A percentile compares a stretch with the other conserved stretches of the same genome.
Conservation (phyloP, 2,888 invertebrate genomes). For the Ceraclea dissimilis region DNA sequence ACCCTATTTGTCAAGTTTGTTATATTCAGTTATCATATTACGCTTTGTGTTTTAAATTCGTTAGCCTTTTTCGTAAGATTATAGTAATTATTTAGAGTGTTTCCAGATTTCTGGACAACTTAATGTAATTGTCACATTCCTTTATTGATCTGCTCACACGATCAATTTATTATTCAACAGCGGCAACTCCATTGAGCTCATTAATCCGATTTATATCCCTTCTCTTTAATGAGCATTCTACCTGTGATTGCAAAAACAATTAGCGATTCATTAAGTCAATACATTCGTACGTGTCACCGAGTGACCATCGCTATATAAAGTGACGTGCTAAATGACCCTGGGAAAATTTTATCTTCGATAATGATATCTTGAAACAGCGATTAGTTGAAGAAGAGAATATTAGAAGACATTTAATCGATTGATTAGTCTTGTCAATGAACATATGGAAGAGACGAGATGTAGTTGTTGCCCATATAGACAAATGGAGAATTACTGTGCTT, state of each 20-base stretch:
- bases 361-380: too few species aligned
- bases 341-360: neutral
- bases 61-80: too few species aligned
- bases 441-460: too few species aligned
- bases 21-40: too few species aligned
- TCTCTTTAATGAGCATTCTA: neutral
- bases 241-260: neutral
- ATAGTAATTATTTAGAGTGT: too few species aligned
- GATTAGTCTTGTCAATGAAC: too few species aligned
- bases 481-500: too few species aligned
- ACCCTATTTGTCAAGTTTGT: too few species aligned
- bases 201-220: conserved; percentile 1
- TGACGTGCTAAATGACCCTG: neutral
- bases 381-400: too few species aligned
- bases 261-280: neutral
- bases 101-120: neutral
- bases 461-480: too few species aligned
- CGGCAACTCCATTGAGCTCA: neutral
- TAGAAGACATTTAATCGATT: too few species aligned
- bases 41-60: too few species aligned
- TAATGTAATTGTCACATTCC: neutral
- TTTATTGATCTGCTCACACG: neutral
- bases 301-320: neutral
- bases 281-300: neutral
- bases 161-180: neutral